These are phyloP conservation scores for Diorhabda carinulata DNA, from an alignment of 1,140 invertebrate species.

Conservation along the genomic window DNA sequence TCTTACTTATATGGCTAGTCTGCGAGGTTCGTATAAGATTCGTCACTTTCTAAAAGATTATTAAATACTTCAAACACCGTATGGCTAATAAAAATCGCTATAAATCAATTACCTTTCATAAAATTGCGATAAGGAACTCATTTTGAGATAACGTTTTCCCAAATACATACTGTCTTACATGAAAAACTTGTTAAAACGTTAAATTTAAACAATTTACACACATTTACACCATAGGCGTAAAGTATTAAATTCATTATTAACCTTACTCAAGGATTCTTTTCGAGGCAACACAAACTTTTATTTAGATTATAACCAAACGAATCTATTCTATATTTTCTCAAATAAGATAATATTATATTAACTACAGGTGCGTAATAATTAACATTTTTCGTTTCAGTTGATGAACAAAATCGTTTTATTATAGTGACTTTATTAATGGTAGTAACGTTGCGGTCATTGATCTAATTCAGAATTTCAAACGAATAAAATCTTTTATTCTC, in stretches of 20 bases:
- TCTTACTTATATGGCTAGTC: constrained; percentile 42
- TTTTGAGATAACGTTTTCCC: not conserved
- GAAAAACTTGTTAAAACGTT: too few relatives aligned
- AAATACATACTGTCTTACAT: not conserved
- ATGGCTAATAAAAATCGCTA: constrained; percentile 1
- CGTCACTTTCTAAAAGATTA: constrained; percentile 21
- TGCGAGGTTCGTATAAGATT: constrained; percentile 24
- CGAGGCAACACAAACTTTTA: too few relatives aligned
- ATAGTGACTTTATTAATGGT: not conserved
- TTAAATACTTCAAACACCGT: constrained; percentile 6
- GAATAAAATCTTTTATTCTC: not conserved
- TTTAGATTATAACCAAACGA: too few relatives aligned
- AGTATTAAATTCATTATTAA: too few relatives aligned
- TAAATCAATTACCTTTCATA: not conserved
- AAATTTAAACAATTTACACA: too few relatives aligned
- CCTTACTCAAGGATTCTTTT: too few relatives aligned
- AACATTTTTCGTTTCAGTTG: not conserved
- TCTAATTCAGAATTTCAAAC: not conserved
- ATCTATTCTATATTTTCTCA: too few relatives aligned
- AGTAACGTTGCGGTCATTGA: not conserved
- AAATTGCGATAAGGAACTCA: not conserved
- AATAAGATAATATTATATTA: too few relatives aligned
- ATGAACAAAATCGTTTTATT: constrained; percentile 1
- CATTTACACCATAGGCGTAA: too few relatives aligned
- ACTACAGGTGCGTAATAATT: too few relatives aligned